Base-by-base conservation (phyloP, 2,888 invertebrate genomes). In the Catotricha subobsoleta region DNA sequence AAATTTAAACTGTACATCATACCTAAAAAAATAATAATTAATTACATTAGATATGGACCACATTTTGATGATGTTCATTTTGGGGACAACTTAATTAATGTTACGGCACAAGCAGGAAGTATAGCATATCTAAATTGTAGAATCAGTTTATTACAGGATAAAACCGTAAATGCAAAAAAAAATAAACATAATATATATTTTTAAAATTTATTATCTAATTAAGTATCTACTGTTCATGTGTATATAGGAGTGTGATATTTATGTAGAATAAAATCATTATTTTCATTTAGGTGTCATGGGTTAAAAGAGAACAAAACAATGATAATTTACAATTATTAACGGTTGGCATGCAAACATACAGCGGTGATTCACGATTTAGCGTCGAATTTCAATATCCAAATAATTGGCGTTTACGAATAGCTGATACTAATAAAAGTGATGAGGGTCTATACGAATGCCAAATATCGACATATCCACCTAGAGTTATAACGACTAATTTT, bases 331-430 rank as follows among this genome's bases (percentile, higher is more conserved):
- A 72, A 34, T 65, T 76, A 36, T 63, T 77, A 40, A 77, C 76
- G 9, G 72, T 77, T 4, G 77, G 75, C 3, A 69, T 68, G 46
- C 67, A 67, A 4, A 70, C 74, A 6, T 72, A 76, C 53, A 71
- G 72, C 42, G 72, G 72, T 6, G 76, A 76, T 54, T 68, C 65
- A 31, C 65, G 76, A 41, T 69, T 76, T 53, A 67, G 71, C 43
- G 67, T 76, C 25, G 72, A 71, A 54, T 77, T 73, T 54, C 75
- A 75, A 57, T 76, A 76, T 54, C 76, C 67, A 27, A 61, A 61
- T 49, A 61, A 62, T 50, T 64, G 62, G 62, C 54, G 60, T 36
- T 53, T 64, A 29, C 56, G 59, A 47, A 59, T 64, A 39, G 48
- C 54, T 35, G 57, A 57, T 46, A 53, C 57, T 4, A 53, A 54